A percentile compares a stretch with the other conserved stretches of the same genome.
These are phyloP conservation scores for Propithecus perrieri DNA, from an alignment of 2,797 vertebrate genomes.

Conservation along the genomic window DNA sequence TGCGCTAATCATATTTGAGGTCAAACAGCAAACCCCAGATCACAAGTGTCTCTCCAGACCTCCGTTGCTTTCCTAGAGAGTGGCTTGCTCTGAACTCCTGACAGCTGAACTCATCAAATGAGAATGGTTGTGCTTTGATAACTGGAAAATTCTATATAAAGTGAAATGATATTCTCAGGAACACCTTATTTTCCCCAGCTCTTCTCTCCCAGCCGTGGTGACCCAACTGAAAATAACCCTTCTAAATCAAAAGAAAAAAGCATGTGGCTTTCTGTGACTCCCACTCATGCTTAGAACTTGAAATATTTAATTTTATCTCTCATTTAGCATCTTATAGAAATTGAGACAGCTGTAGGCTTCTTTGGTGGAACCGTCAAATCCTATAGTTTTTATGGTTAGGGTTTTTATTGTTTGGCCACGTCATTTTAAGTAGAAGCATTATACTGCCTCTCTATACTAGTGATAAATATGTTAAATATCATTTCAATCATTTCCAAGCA, in stretches of 20 bases:
- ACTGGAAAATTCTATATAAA: slow-evolving; percentile 26
- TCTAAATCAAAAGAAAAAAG: slow-evolving; percentile 39
- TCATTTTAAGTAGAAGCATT: slow-evolving; percentile 22
- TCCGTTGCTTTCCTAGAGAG: background rate
- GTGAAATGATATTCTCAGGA: background rate
- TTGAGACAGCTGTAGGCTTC: background rate
- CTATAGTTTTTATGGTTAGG: background rate
- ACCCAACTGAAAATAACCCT: slow-evolving; percentile 63
- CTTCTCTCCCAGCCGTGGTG: background rate
- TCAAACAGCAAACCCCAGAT: background rate
- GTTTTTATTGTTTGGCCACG: background rate
- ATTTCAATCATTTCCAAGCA: slow-evolving; percentile 34
- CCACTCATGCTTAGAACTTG: slow-evolving; percentile 25
- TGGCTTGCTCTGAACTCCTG: background rate
- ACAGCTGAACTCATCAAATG: background rate
- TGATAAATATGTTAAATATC: background rate
- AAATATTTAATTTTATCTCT: slow-evolving; percentile 69
- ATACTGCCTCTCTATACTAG: background rate
- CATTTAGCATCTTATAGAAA: slow-evolving; percentile 53
- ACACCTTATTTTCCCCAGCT: background rate
- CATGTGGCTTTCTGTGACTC: slow-evolving; percentile 23
- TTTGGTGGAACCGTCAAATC: background rate
- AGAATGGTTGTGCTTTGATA: background rate
- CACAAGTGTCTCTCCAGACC: background rate
- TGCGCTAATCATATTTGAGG: background rate